Evolutionary conservation across 2,797 vertebrate genomes (phyloP), one percentile per base, ranked within the genome.

Genomic region (Eospalax fontanierii): DNA sequence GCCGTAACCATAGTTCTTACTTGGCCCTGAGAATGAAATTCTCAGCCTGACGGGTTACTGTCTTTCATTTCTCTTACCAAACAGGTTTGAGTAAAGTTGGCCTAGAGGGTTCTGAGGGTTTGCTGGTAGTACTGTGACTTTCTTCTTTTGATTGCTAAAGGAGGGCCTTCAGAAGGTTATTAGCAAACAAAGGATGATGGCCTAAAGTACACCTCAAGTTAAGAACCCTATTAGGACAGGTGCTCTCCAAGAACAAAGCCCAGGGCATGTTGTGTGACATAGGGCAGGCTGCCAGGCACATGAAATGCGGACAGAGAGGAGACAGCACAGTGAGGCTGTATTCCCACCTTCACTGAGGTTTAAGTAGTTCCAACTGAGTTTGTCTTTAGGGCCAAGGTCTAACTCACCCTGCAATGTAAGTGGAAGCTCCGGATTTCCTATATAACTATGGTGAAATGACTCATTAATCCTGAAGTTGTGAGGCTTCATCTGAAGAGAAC

Each of bases 401-500:
- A n/a, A 33, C 33, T 66, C 75, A 61, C 81, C 22, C 57, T 57
- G 43, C 40, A 50, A 2, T 18, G 35, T 33, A 61, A 50, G 43
- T 4, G 33, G 74, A 59, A 61, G 70, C 46, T 22, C 80, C 43
- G 54, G 24, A 50, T 59, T 88, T 68, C 89, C 89, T 66, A 50
- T 15, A 9, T 18, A 66, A 28, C 6, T 43, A 28, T 10, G 81
- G 90, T 70, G 46, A 81, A 90, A 75, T 78, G 54, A 71, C 65
- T 81, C 66, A 63, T 57, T 65, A 61, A 84, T 38, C 38, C 66
- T 75, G 84, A 82, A 75, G 43, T 70, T 70, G 28, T 11, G 6
- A 87, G 63, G 57, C 75, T 90, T 81, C 61, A 57, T 6, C 10
- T 81, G 81, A 93, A 91, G 85, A 93, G 93, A 94, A 68, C 1